These are phyloP conservation scores for Diphyllodes magnificus DNA, from an alignment of 2,113 vertebrate genomes.

Conservation along the genomic window DNA sequence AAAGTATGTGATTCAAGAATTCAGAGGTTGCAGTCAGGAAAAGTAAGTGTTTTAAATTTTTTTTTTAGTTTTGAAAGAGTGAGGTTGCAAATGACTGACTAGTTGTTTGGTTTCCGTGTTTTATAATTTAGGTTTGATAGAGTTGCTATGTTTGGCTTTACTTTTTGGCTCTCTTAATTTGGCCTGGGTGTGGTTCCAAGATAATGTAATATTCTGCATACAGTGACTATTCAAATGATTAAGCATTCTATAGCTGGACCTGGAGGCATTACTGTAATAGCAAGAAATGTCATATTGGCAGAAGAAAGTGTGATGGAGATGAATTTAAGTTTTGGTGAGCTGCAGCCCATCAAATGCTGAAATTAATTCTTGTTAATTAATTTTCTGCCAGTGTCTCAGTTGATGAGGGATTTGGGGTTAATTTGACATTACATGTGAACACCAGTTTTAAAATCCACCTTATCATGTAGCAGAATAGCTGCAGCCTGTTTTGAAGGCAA, in stretches of 20 bases:
- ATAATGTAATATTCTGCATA: not conserved
- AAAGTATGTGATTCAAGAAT: constrained; percentile 99
- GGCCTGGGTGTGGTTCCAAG: not conserved
- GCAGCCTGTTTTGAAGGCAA: not conserved
- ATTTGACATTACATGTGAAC: not conserved
- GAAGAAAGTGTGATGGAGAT: not conserved
- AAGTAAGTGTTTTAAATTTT: constrained; percentile 77
- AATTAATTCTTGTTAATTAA: not conserved
- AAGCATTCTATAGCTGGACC: not conserved
- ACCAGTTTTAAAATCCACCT: not conserved
- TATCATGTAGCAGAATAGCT: not conserved
- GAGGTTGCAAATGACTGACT: not conserved
- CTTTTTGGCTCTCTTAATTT: not conserved
- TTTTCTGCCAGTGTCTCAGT: not conserved
- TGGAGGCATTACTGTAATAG: not conserved
- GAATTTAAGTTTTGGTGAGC: not conserved
- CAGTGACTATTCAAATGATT: not conserved
- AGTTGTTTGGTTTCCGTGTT: not conserved
- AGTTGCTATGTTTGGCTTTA: not conserved
- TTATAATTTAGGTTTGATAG: not conserved
- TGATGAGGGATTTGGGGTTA: not conserved
- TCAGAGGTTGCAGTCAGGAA: constrained; percentile 95
- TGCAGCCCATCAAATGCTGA: not conserved
- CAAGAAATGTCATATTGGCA: not conserved
- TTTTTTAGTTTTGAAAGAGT: not conserved